These are phyloP conservation scores for Varanus komodoensis DNA, from an alignment of 2,113 vertebrate genomes.

Conservation along the genomic window DNA sequence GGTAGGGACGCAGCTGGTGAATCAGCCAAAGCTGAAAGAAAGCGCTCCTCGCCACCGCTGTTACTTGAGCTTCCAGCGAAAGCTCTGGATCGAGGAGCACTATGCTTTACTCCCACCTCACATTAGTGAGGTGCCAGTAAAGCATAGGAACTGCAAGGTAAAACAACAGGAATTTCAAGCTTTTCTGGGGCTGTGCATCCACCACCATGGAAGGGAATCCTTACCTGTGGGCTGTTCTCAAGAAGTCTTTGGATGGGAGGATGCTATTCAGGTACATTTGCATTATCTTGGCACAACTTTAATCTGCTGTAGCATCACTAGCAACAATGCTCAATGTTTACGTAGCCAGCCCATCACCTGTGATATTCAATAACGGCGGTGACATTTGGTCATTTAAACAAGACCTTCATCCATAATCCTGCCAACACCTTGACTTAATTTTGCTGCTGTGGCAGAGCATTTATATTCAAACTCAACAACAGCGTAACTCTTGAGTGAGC, in stretches of 20 bases:
- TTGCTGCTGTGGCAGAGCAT: not conserved
- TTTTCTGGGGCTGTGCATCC: not conserved
- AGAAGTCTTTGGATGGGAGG: not conserved
- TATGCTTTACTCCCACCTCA: no score
- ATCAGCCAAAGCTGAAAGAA: no score
- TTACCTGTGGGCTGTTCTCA: not conserved
- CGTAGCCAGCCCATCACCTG: no score
- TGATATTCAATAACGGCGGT: not conserved
- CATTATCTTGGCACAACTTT: not conserved
- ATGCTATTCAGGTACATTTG: not conserved
- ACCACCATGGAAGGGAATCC: not conserved
- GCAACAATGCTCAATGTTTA: not conserved
- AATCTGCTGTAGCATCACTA: not conserved
- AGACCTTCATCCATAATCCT: not conserved
- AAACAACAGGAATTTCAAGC: not conserved
- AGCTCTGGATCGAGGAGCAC: no score
- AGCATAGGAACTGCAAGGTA: not conserved
- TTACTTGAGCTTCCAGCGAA: no score
- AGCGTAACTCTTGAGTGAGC: constrained; percentile 13
- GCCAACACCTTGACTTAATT: not conserved
- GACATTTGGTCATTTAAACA: constrained; percentile 4
- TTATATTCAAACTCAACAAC: constrained; percentile 17
- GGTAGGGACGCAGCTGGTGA: no score
- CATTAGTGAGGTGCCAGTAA: not conserved
- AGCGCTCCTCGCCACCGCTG: no score